Conservation (phyloP, 2,113 vertebrate genomes). For the Petroica traversi region DNA sequence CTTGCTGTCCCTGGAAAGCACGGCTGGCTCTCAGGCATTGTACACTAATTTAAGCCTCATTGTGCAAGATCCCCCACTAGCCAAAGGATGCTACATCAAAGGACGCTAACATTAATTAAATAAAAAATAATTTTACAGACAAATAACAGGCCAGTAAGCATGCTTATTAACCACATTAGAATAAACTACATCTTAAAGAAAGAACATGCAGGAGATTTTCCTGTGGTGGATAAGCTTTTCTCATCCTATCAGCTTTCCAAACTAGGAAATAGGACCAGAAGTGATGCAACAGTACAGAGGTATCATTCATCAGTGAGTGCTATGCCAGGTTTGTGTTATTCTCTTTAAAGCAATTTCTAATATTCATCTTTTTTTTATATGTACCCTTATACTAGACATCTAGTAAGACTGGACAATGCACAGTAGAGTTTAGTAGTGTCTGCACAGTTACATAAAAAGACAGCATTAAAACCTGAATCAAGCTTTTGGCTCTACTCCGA, state of each 20-base stretch:
- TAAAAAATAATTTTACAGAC: not conserved
- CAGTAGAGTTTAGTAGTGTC: not conserved
- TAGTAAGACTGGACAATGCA: not conserved
- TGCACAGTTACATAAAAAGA: not conserved
- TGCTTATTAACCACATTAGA: not conserved
- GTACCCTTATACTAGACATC: not conserved
- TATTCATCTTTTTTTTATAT: not conserved
- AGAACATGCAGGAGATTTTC: not conserved
- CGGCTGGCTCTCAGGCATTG: not conserved
- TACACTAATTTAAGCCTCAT: not conserved
- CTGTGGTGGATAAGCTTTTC: not conserved
- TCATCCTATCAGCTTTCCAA: not conserved
- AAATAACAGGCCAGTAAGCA: not conserved
- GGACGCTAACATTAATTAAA: not conserved
- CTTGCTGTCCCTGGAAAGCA: not conserved
- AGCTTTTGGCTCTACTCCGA: not conserved
- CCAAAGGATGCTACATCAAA: not conserved
- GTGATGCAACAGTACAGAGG: not conserved
- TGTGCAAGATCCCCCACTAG: not conserved
- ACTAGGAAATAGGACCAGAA: not conserved
- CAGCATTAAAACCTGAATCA: not conserved
- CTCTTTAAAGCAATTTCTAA: not conserved
- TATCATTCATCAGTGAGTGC: not conserved
- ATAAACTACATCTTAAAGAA: not conserved
- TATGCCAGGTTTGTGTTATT: not conserved